A percentile compares a stretch with the other conserved stretches of the same genome.
phyloP scores from a whole-genome alignment of 2,113 vertebrate species.

The Dinomys branickii region DNA sequence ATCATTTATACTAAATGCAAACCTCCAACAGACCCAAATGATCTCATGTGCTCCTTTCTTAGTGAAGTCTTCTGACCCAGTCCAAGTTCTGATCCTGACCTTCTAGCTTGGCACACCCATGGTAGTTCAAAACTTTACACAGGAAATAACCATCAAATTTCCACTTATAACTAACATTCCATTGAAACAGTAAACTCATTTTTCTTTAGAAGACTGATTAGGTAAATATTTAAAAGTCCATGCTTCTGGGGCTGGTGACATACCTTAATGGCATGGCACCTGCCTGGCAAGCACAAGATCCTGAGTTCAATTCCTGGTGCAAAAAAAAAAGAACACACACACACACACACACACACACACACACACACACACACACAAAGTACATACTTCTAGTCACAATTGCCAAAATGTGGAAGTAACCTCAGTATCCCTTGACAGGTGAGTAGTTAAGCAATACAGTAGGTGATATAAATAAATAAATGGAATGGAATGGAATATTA shows the following conservation, averaged over 20 bases:
- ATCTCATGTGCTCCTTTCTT: not conserved
- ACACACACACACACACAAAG: no score
- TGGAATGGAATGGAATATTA: not conserved
- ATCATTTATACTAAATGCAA: not conserved
- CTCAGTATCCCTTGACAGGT: not conserved
- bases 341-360: no score
- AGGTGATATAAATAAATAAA: not conserved
- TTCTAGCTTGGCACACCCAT: not conserved
- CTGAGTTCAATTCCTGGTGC: no score
- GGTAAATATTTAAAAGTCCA: slow-evolving; percentile 36
- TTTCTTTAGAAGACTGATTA: not conserved
- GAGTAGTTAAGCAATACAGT: not conserved
- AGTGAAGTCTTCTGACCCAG: not conserved
- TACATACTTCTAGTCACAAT: not conserved
- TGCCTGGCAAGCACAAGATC: no score
- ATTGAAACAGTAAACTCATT: not conserved
- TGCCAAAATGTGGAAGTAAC: not conserved
- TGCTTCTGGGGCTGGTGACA: slow-evolving; percentile 74
- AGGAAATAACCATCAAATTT: slow-evolving; percentile 3
- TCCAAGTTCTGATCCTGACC: not conserved
- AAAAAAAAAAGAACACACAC: no score
- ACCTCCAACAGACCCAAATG: not conserved
- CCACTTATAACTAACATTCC: not conserved
- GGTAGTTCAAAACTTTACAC: not conserved
- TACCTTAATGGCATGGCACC: no score